Evolutionary conservation across 2,888 invertebrate species (phyloP).

Genomic region (Opisthograptis luteolata): DNA sequence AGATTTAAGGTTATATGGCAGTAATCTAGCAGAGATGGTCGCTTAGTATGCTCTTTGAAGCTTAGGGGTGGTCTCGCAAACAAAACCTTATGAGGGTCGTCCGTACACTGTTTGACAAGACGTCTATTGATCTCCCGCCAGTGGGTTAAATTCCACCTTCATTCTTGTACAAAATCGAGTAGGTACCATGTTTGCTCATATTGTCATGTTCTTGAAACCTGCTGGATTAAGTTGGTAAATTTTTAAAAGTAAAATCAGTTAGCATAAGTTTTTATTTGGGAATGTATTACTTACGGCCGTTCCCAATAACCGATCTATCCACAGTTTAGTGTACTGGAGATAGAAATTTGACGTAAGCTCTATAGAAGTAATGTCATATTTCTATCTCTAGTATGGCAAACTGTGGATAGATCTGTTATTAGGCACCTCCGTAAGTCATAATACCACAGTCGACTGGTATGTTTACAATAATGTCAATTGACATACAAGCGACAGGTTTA

Average conservation of each 20-base stretch:
- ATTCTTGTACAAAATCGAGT: conserved; percentile 7
- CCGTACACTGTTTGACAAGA: conserved; percentile 31
- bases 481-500: too few relatives aligned
- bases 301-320: too few relatives aligned
- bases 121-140: conserved; percentile 25
- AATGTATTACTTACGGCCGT: too few relatives aligned
- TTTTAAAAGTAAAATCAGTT: not conserved
- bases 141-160: conserved; percentile 24
- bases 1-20: conserved; percentile 24
- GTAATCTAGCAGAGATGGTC: conserved; percentile 24
- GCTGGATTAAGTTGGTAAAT: not conserved
- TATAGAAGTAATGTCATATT: too few relatives aligned
- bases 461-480: too few relatives aligned
- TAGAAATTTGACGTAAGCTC: too few relatives aligned
- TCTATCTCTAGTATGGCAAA: too few relatives aligned
- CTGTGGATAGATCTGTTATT: too few relatives aligned
- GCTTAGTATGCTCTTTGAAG: conserved; percentile 31
- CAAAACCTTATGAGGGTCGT: conserved; percentile 30
- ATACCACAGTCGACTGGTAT: too few relatives aligned
- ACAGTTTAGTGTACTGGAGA: too few relatives aligned
- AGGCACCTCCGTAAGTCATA: too few relatives aligned
- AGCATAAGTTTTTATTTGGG: too few relatives aligned
- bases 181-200: conserved; percentile 2
- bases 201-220: not conserved
- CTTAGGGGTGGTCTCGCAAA: conserved; percentile 32